Evolutionary conservation across 1,140 invertebrate species (phyloP).

Genomic region (Eumaeus atala): DNA sequence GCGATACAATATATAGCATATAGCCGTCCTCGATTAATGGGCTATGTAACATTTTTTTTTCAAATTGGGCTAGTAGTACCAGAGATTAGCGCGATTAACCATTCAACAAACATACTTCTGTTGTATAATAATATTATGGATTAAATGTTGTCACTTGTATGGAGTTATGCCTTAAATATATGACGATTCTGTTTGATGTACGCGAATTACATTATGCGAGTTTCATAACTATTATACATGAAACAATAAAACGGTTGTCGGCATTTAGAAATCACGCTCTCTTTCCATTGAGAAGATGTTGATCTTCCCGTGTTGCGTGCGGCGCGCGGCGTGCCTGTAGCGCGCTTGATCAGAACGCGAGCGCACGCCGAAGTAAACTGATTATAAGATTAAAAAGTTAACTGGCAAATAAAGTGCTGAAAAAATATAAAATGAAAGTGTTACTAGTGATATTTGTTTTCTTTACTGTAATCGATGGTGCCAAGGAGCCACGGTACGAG

Average conservation of each 20-base stretch:
- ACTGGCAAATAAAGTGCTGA: conserved; percentile 14
- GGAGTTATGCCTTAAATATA: not conserved
- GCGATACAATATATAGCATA: no score
- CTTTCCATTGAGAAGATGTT: conserved; percentile 26
- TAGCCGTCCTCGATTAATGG: no score
- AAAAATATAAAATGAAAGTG: conserved; percentile 33
- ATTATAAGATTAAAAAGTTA: conserved; percentile 18
- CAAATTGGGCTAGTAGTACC: no score
- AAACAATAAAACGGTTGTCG: conserved; percentile 28
- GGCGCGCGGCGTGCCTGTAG: conserved; percentile 30
- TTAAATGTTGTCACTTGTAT: no score
- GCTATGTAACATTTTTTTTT: no score
- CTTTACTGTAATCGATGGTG: conserved; percentile 30
- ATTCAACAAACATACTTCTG: no score
- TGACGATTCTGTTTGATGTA: not conserved
- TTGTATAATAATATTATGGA: no score
- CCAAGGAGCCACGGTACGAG: conserved; percentile 26
- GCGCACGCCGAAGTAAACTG: conserved; percentile 28
- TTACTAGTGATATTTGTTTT: conserved; percentile 34
- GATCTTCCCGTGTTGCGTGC: no score
- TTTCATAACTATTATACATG: conserved; percentile 23
- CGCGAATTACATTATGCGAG: conserved; percentile 5
- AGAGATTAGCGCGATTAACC: no score
- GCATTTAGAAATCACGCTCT: conserved; percentile 33
- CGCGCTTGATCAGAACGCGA: conserved; percentile 28